Conservation (phyloP, 2,113 vertebrate genomes). For the Dicentrarchus labrax region DNA sequence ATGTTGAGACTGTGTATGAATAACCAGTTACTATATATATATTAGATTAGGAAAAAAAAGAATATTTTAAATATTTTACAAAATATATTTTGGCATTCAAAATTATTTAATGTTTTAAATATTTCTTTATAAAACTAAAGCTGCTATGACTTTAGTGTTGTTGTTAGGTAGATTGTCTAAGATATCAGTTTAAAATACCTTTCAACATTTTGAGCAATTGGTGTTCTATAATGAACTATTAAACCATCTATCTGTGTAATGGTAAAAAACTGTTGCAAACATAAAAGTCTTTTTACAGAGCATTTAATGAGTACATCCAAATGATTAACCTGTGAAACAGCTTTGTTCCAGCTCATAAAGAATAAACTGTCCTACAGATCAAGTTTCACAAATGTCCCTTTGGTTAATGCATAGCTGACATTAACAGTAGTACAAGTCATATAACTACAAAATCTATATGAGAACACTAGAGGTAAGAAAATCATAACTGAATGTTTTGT, state of each 20-base stretch:
- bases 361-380: slow-evolving; percentile 37
- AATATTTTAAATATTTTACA: neutral
- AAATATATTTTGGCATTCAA: too few species aligned
- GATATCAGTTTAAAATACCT: neutral
- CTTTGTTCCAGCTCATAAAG: slow-evolving; percentile 55
- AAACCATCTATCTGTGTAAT: neutral
- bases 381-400: slow-evolving; percentile 33
- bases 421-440: neutral
- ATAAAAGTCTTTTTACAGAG: slow-evolving; percentile 23
- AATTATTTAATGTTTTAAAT: too few species aligned
- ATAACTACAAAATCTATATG: neutral
- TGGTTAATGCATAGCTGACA: slow-evolving; percentile 19
- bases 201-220: neutral
- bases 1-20: neutral
- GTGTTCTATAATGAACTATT: neutral
- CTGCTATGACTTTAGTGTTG: too few species aligned
- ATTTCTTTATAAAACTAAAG: too few species aligned
- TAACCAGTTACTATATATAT: neutral
- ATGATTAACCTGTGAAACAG: slow-evolving; percentile 60
- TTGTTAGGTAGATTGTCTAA: neutral
- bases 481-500: neutral
- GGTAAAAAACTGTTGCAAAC: neutral
- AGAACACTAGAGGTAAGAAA: neutral
- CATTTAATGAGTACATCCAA: slow-evolving; percentile 40
- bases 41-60: too few species aligned